phyloP scores from a whole-genome alignment of 2,797 vertebrate genomes.

The Hoplostethus mediterraneus region DNA sequence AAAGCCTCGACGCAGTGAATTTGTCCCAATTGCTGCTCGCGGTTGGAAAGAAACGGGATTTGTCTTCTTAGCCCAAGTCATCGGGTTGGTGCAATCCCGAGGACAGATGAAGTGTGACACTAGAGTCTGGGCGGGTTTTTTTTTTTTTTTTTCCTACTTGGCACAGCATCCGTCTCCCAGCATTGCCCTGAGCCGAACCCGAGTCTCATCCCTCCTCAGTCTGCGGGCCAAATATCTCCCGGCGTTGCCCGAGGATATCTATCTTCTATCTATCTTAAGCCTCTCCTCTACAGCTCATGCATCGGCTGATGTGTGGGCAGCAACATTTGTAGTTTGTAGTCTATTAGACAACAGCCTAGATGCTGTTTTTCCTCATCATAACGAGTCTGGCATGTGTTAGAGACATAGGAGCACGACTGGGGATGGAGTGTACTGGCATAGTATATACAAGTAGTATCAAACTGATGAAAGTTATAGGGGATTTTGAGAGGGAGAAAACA shows the following conservation, averaged over 20 bases:
- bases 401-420: constrained; percentile 34
- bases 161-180: constrained; percentile 61
- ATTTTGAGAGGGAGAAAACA: no score
- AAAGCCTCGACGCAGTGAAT: constrained; percentile 53
- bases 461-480: no score
- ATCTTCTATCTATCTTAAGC: constrained; percentile 54
- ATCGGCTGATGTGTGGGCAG: constrained; percentile 33
- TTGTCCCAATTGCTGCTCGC: constrained; percentile 38
- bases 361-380: constrained; percentile 11
- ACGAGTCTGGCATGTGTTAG: constrained; percentile 37
- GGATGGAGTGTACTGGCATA: background rate
- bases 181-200: constrained; percentile 73
- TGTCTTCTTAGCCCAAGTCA: constrained; percentile 63
- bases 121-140: constrained; percentile 49
- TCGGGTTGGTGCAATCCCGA: constrained; percentile 54
- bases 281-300: constrained; percentile 26
- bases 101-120: constrained; percentile 71
- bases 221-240: constrained; percentile 61
- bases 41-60: constrained; percentile 58
- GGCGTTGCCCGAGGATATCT: constrained; percentile 52
- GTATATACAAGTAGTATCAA: no score
- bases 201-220: constrained; percentile 46
- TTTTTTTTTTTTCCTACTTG: constrained; percentile 63
- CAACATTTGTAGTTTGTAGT: constrained; percentile 32
- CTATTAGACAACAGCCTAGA: constrained; percentile 16